Base-by-base conservation (phyloP, 2,797 vertebrate species). In the Takifugu ocellatus region DNA sequence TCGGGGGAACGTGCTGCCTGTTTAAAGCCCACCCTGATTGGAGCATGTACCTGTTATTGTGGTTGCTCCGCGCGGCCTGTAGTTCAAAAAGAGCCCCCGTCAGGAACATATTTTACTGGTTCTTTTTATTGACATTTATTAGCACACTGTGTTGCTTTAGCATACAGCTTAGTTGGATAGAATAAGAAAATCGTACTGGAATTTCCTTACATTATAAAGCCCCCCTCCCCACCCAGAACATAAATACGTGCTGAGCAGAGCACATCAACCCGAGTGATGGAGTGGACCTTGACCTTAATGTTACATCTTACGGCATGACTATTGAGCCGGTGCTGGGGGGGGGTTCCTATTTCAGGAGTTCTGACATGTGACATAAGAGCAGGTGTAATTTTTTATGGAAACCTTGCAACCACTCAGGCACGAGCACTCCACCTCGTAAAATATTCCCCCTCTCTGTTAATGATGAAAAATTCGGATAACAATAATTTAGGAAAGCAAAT, bases 261-360 rank as follows among this genome's bases (percentile, higher is more conserved):
- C 73, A 73, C 59, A 52, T 69, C 53, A 25, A 2, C 25, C 27
- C 59, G 51, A 59, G 61, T 60, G 56, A 77, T 73, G 58, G 72
- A 73, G 66, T 78, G 78, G 81, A 87, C 84, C 87, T 90, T 90
- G 86, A 88, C 87, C 84, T 85, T 79, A 87, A 87, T 79, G 87
- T 85, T 86, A 86, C 86, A 88, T 85, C 75, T 54, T 68, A 73
- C 86, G 79, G 84, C 75, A 65, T 78, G 57, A 79, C 79, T 76
- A 76, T 84, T 81, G 78, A 77, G 63, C 54, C 50, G 48, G 50
- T 44, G 56, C 21, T 55, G 62, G 50, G 1, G 53, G 24, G 49
- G 57, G 39, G 61, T 75, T 66, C 70, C 72, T 61, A 70, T 78
- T 78, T 79, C 70, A 71, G 78, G 63, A 74, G 75, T 74, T 49